phyloP scores from a whole-genome alignment of 92 coral and sea anemone genomes.

The Zoanthus sansibaricus region DNA sequence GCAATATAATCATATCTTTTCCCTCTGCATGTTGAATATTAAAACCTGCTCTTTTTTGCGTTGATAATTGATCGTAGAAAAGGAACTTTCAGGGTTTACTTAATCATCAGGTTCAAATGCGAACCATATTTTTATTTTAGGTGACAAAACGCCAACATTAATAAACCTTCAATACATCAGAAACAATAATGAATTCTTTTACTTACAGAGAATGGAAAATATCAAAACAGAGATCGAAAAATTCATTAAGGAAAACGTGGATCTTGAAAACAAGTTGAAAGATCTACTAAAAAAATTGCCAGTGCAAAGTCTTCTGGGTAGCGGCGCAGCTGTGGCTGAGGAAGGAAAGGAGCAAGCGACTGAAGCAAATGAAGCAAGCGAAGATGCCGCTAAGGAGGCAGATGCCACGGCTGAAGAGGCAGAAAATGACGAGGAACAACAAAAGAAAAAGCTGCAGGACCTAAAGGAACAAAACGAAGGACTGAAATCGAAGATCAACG shows the following conservation, averaged over 20 bases:
- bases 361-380: neutral
- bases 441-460: neutral
- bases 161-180: no score
- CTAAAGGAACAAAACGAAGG: neutral
- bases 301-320: neutral
- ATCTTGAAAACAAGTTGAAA: no score
- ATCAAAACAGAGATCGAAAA: neutral
- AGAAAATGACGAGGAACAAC: neutral
- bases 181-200: no score
- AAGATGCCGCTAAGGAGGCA: neutral
- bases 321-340: slow-evolving; percentile 8
- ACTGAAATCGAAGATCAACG: neutral
- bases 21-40: no score
- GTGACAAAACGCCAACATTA: no score
- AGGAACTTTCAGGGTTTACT: no score
- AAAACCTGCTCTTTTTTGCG: no score
- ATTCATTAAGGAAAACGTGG: no score
- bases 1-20: no score
- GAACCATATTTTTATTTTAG: no score
- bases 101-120: no score
- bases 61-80: no score
- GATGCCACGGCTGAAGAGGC: slow-evolving; percentile 5
- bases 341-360: neutral
- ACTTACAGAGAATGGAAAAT: slow-evolving; percentile 11
- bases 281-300: neutral